Base-by-base conservation (phyloP, 2,113 vertebrate species). In the Felis chaus region DNA sequence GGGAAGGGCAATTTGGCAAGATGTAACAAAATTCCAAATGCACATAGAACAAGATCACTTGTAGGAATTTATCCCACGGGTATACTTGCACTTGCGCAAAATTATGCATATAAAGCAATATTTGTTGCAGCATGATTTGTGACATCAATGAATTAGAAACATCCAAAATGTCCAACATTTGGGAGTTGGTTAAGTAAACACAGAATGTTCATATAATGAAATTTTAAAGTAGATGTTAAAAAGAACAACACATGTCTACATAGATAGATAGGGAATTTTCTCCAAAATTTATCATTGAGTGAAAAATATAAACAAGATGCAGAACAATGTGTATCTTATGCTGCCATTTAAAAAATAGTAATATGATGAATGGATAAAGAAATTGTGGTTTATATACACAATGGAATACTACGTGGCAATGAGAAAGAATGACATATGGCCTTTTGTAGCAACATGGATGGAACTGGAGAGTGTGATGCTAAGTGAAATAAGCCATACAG, bases 121-220 rank as follows among this genome's bases (percentile, higher is more conserved):
- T 45, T 85, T 45, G 9, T 5, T 61, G 25, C 15, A 96, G 45
- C 45, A 36, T 74, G 80, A 5, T 81, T 95, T 88, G 45, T 87
- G 39, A 93, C 80, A 45, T 45, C 63, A 97, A 39, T 71, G 8
- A 31, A 87, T 87, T 89, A 94, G 53, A 90, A 87, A 88, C 2
- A 12, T 19, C 14, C 41, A 55, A 92, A 89, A 79, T 19, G 41
- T 33, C 69, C 33, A 92, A 39, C 16, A 73, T 86, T 33, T 88
- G 55, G 69, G 80, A 94, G 66, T 53, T 71, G 53, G 88, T 45
- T 87, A 80, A 95, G n/a, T 74, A 90, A 89, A 95, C 36, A 86
- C 5, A 85, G 55, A 95, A 68, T 33, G 11, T 66, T 82, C 39
- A 31, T 27, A 85, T 29, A 69, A 66, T 78, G 39, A 50, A 78